These are phyloP conservation scores for Deroplatys truncata DNA, from an alignment of 2,888 invertebrate species.

Conservation along the genomic window DNA sequence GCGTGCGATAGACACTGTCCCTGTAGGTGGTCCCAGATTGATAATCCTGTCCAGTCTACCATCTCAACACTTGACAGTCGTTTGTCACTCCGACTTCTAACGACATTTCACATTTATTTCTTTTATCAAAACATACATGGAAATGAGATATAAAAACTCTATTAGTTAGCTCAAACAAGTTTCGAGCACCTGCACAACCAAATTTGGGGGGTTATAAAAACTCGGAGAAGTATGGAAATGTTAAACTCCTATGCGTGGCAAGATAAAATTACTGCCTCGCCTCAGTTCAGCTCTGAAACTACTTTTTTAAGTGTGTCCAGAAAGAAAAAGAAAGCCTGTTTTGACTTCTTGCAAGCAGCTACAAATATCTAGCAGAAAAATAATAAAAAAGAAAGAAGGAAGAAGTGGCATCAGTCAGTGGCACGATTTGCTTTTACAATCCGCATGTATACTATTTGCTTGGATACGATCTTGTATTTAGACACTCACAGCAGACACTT, in stretches of 20 bases:
- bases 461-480: too few relatives aligned
- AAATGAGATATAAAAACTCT: background rate
- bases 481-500: too few relatives aligned
- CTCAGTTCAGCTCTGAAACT: too few relatives aligned
- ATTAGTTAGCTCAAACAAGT: background rate
- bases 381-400: too few relatives aligned
- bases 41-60: background rate
- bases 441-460: too few relatives aligned
- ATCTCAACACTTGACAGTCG: background rate
- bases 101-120: background rate
- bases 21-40: background rate
- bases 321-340: too few relatives aligned
- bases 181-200: background rate
- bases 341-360: too few relatives aligned
- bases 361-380: too few relatives aligned
- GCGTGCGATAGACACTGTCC: background rate
- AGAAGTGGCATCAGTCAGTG: too few relatives aligned
- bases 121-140: background rate
- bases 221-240: background rate
- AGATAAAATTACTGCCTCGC: background rate
- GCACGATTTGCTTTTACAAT: too few relatives aligned
- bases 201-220: background rate
- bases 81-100: background rate
- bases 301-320: too few relatives aligned
- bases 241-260: background rate